Conservation (phyloP, 2,888 invertebrate genomes). For the Tenthredo amoena region DNA sequence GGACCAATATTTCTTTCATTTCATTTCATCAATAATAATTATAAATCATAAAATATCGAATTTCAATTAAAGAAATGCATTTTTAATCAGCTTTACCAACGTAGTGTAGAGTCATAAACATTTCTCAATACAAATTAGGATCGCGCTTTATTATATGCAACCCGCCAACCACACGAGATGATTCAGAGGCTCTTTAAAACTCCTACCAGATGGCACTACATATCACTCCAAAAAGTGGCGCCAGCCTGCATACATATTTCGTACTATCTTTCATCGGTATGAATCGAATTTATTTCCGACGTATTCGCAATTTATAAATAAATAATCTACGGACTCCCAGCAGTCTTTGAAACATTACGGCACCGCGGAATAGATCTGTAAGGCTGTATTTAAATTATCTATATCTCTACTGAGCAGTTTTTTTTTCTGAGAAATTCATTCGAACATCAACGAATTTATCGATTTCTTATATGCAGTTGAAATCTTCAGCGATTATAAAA, state of each 20-base stretch:
- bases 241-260: background rate
- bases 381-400: no score
- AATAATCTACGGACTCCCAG: no score
- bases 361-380: no score
- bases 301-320: no score
- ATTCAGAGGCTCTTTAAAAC: background rate
- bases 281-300: no score
- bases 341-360: no score
- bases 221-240: background rate
- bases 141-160: background rate
- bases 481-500: no score
- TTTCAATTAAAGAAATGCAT: background rate
- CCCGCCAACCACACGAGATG: background rate
- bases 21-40: slow-evolving; percentile 62
- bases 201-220: background rate
- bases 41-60: background rate
- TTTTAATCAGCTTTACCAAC: background rate
- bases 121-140: background rate
- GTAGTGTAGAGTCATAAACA: background rate
- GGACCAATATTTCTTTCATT: slow-evolving; percentile 76
- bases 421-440: no score
- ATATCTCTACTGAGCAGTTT: no score
- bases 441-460: no score
- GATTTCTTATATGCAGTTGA: no score
- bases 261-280: background rate